phyloP scores from a whole-genome alignment of 1,140 invertebrate species.

The Drosophila nasuta region DNA sequence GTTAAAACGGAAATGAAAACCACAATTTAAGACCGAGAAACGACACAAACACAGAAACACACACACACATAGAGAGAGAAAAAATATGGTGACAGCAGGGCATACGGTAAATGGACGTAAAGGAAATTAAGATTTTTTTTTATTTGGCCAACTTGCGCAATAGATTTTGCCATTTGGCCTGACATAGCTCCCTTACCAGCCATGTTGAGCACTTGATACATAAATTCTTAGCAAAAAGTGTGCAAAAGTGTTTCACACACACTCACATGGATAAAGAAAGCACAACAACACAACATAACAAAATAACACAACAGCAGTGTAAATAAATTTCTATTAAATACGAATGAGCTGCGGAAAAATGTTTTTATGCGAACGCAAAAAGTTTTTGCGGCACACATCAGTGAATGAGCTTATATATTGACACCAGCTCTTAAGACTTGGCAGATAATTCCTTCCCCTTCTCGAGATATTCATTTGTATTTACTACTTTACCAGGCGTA shows the following conservation, averaged over 20 bases:
- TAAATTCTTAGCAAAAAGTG: conserved; percentile 74
- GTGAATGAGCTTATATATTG: conserved; percentile 36
- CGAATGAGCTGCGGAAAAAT: conserved; percentile 68
- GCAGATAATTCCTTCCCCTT: neutral
- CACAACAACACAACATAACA: neutral
- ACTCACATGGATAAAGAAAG: conserved; percentile 6
- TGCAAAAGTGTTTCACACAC: conserved; percentile 64
- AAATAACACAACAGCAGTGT: conserved; percentile 22
- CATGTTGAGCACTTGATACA: conserved; percentile 35
- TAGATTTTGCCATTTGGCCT: conserved; percentile 30
- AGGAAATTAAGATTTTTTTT: conserved; percentile 65
- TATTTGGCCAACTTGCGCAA: conserved; percentile 62
- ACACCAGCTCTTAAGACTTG: conserved; percentile 14
- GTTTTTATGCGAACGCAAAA: conserved; percentile 57
- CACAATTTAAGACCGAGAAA: conserved; percentile 66
- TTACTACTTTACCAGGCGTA: neutral
- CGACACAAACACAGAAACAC: conserved; percentile 30
- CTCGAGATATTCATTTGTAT: conserved; percentile 1
- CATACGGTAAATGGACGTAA: conserved; percentile 49
- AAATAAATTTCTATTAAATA: conserved; percentile 81
- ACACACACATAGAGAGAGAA: neutral
- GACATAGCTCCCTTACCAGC: neutral
- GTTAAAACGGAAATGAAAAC: conserved; percentile 56
- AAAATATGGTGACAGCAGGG: conserved; percentile 44
- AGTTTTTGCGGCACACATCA: conserved; percentile 44